Evolutionary conservation across 2,113 vertebrate genomes (phyloP).

Genomic region (Mirounga angustirostris): DNA sequence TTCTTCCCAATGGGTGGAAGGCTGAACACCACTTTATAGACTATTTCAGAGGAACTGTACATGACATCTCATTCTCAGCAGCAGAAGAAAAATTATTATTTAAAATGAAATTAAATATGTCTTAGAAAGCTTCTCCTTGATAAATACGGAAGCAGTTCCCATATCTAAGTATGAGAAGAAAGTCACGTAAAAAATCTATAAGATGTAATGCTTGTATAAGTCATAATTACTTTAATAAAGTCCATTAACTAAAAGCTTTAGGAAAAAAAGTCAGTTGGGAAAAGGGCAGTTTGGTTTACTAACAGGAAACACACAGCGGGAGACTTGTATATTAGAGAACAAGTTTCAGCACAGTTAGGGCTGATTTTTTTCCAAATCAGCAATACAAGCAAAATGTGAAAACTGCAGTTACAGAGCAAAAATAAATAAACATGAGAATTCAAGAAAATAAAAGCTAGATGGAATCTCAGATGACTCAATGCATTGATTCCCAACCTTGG

Average conservation of each 20-base stretch:
- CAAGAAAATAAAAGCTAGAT: not conserved
- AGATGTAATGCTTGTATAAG: not conserved
- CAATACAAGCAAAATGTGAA: not conserved
- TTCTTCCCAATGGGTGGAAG: not conserved
- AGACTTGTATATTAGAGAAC: not conserved
- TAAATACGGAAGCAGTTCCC: not conserved
- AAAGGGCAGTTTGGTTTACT: constrained; percentile 19
- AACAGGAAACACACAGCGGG: not conserved
- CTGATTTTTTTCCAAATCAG: not conserved
- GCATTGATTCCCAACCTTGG: not conserved
- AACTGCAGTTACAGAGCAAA: not conserved
- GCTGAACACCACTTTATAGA: not conserved
- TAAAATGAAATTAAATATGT: constrained; percentile 11
- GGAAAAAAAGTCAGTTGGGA: not conserved
- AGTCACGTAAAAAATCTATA: constrained; percentile 11
- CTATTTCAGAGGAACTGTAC: not conserved
- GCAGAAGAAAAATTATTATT: not conserved
- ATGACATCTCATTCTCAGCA: not conserved
- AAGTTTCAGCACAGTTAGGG: not conserved
- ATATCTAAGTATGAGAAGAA: constrained; percentile 14
- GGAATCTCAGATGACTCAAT: not conserved
- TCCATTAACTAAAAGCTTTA: constrained; percentile 17
- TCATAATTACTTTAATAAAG: constrained; percentile 30
- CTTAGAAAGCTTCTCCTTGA: not conserved
- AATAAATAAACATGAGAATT: not conserved